Evolutionary conservation across 35 echinoderm and acorn worm species (phyloP).

Genomic region (Heliocidaris erythrogramma): DNA sequence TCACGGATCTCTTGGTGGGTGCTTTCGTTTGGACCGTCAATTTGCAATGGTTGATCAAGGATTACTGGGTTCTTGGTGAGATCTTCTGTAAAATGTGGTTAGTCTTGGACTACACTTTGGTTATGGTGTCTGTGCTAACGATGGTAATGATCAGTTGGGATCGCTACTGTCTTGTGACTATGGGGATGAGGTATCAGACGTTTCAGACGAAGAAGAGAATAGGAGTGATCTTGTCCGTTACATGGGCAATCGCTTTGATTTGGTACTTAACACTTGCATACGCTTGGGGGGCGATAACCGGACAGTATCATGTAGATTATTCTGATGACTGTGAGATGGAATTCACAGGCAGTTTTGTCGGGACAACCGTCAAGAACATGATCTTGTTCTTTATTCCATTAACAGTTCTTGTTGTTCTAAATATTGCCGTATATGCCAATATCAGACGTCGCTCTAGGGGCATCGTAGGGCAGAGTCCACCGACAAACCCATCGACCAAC

Average conservation of each 20-base stretch:
- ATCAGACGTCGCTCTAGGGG: conserved; percentile 21
- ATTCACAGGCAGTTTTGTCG: not conserved
- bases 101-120: conserved; percentile 48
- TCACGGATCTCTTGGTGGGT: conserved; percentile 68
- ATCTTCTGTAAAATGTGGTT: conserved; percentile 58
- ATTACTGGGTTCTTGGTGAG: conserved; percentile 55
- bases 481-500: not conserved
- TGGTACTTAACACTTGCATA: conserved; percentile 21
- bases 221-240: not conserved
- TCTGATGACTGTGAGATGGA: conserved; percentile 65
- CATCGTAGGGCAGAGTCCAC: not conserved
- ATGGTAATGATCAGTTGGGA: conserved; percentile 64
- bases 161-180: conserved; percentile 52
- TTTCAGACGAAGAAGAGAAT: conserved; percentile 55
- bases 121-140: not conserved
- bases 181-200: conserved; percentile 24
- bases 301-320: conserved; percentile 44
- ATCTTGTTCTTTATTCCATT: conserved; percentile 57
- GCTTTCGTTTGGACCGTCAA: conserved; percentile 55
- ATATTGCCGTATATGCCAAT: conserved; percentile 38
- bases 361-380: conserved; percentile 9
- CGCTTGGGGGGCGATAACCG: not conserved
- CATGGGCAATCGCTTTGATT: not conserved
- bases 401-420: conserved; percentile 37
- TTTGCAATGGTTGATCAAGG: conserved; percentile 48